Conservation (phyloP, 2,113 vertebrate species). For the Hyperopisus bebe region DNA sequence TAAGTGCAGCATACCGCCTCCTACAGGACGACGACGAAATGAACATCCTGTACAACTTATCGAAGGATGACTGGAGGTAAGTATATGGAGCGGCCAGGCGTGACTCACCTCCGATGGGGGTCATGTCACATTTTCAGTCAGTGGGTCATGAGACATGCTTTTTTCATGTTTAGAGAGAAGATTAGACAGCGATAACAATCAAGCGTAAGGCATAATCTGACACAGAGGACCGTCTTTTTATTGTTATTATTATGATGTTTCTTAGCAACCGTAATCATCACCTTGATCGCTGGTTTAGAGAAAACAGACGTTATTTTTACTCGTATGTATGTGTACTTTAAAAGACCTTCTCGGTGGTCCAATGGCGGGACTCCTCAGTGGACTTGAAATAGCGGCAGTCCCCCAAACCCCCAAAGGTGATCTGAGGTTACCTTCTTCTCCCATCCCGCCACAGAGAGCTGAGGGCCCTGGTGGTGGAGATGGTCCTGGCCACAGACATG, state of each 20-base stretch:
- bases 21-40: constrained; percentile 85
- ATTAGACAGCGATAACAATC: neutral
- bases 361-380: neutral
- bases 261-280: neutral
- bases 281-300: neutral
- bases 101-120: neutral
- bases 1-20: constrained; percentile 84
- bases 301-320: neutral
- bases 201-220: neutral
- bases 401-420: neutral
- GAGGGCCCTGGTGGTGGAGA: constrained; percentile 88
- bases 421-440: neutral
- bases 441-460: constrained; percentile 70
- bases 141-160: neutral
- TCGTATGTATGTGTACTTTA: neutral
- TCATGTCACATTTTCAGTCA: neutral
- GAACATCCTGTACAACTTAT: constrained; percentile 87
- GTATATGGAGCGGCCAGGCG: neutral
- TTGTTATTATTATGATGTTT: neutral
- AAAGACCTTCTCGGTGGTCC: neutral
- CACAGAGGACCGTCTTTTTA: neutral
- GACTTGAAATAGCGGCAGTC: neutral
- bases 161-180: neutral
- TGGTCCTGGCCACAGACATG: constrained; percentile 97
- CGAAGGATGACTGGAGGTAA: constrained; percentile 96